Percentiles rank a stretch among this genome's conserved stretches.
phyloP scores from a whole-genome alignment of 2,888 invertebrate genomes.

The Ecdyonurus torrentis region DNA sequence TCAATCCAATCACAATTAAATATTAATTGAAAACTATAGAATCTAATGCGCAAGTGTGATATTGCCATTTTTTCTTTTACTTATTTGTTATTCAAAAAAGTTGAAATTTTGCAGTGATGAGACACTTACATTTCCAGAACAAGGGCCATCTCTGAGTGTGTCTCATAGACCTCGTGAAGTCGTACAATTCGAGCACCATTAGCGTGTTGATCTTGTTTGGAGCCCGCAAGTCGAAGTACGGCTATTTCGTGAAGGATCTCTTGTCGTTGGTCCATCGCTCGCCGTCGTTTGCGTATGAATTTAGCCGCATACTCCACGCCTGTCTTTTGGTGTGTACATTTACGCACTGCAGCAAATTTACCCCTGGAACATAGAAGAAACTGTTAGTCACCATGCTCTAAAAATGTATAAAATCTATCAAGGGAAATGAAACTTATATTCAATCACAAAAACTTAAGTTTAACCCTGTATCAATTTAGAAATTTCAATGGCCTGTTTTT shows the following conservation, averaged over 20 bases:
- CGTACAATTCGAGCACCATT: constrained; percentile 51
- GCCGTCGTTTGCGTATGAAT: constrained; percentile 79
- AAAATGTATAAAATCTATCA: too few relatives aligned
- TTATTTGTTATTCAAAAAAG: too few relatives aligned
- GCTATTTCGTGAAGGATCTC: constrained; percentile 91
- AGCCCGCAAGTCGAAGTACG: constrained; percentile 63
- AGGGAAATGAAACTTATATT: too few relatives aligned
- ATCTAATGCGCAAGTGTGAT: too few relatives aligned
- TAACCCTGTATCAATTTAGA: too few relatives aligned
- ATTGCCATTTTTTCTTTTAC: too few relatives aligned
- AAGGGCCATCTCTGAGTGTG: constrained; percentile 51
- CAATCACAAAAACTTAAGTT: too few relatives aligned
- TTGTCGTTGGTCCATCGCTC: constrained; percentile 66
- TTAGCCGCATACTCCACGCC: constrained; percentile 91
- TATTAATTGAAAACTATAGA: too few relatives aligned
- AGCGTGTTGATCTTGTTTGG: not conserved
- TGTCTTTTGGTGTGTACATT: constrained; percentile 71
- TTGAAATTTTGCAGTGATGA: too few relatives aligned
- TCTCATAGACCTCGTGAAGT: constrained; percentile 74
- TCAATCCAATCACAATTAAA: too few relatives aligned
- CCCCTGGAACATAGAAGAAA: constrained; percentile 52
- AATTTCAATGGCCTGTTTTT: too few relatives aligned
- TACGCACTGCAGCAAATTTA: constrained; percentile 89
- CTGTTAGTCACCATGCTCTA: not conserved
- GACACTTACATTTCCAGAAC: constrained; percentile 71